These are phyloP conservation scores for Barnardius zonarius DNA, from an alignment of 2,113 vertebrate species.

Conservation along the genomic window DNA sequence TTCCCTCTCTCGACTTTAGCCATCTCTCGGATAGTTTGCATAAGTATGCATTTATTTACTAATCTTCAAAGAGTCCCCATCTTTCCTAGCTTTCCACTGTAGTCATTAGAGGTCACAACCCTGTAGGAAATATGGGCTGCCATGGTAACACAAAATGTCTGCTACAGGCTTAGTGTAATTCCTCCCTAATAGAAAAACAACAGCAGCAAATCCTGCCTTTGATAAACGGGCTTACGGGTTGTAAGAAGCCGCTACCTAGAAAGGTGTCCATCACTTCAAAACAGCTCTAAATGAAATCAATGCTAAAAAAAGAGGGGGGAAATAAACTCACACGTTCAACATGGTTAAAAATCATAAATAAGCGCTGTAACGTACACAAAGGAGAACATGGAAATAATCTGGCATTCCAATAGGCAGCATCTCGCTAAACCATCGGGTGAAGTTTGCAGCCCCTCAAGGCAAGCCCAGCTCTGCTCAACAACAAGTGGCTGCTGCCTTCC, in stretches of 20 bases:
- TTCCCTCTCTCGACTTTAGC: constrained; percentile 52
- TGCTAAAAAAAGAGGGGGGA: neutral
- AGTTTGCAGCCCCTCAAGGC: neutral
- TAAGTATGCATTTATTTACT: constrained; percentile 91
- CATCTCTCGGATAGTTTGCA: constrained; percentile 80
- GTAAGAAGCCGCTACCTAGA: constrained; percentile 86
- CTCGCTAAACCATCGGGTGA: neutral
- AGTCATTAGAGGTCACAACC: constrained; percentile 98
- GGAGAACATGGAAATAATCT: neutral
- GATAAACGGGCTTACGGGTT: constrained; percentile 89
- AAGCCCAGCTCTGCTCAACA: neutral
- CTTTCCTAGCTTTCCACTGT: constrained; percentile 94
- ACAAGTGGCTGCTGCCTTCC: constrained; percentile 26
- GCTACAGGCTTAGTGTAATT: constrained; percentile 96
- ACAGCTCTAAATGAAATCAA: constrained; percentile 60
- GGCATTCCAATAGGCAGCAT: accelerated
- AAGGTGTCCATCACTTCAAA: constrained; percentile 70
- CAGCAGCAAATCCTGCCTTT: constrained; percentile 94
- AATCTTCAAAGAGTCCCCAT: constrained; percentile 92
- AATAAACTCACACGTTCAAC: neutral
- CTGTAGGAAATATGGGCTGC: constrained; percentile 97
- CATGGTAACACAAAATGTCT: constrained; percentile 98
- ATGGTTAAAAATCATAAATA: neutral
- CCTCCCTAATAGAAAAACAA: constrained; percentile 98
- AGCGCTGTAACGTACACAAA: neutral